Conservation (phyloP, 2,888 invertebrate species). For the Axea sp. region DNA sequence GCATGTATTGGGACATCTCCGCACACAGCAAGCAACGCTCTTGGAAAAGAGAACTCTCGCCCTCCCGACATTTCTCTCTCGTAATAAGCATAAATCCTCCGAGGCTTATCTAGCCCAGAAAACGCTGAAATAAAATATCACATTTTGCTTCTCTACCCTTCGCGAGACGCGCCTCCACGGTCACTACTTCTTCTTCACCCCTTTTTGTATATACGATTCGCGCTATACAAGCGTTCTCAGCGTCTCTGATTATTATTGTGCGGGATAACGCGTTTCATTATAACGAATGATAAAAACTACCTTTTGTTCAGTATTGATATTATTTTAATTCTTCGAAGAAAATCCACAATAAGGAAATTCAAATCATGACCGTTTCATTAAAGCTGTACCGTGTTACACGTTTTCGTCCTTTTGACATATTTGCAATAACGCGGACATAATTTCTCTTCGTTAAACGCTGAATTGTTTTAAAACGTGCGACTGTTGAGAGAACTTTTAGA, state of each 20-base stretch:
- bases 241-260: constrained; percentile 52
- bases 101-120: constrained; percentile 79
- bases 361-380: not conserved
- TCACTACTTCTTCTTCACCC: constrained; percentile 63
- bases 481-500: too few relatives aligned
- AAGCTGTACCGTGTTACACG: too few relatives aligned
- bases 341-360: constrained; percentile 24
- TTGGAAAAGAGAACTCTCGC: constrained; percentile 67
- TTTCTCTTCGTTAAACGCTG: too few relatives aligned
- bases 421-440: too few relatives aligned
- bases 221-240: constrained; percentile 38
- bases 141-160: constrained; percentile 74
- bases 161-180: constrained; percentile 60
- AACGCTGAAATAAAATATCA: constrained; percentile 79
- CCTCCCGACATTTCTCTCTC: constrained; percentile 67
- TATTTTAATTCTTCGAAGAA: constrained; percentile 2
- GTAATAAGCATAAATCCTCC: constrained; percentile 79
- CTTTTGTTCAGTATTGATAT: constrained; percentile 24
- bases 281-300: constrained; percentile 17
- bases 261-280: constrained; percentile 47
- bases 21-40: constrained; percentile 67
- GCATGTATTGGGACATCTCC: constrained; percentile 64
- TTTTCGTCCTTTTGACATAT: too few relatives aligned
- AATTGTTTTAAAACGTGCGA: too few relatives aligned
- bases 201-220: constrained; percentile 44